Percentiles rank a stretch among this genome's conserved stretches.
Evolutionary conservation across 2,888 invertebrate genomes (phyloP).

Genomic region (Tanytarsus gracilentus): DNA sequence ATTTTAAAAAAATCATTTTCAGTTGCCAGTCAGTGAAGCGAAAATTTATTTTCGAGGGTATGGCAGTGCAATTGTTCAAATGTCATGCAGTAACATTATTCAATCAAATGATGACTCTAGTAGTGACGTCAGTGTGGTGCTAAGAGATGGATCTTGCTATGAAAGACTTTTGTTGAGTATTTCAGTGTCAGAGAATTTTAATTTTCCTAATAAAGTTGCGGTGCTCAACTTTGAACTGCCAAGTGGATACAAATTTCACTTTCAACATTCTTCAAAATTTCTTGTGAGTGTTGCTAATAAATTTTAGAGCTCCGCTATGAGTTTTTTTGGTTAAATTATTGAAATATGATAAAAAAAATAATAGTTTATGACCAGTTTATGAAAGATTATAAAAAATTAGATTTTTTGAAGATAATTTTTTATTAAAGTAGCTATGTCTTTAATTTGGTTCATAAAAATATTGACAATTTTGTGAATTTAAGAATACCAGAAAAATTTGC

Average conservation of each 20-base stretch:
- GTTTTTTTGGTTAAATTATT: no score
- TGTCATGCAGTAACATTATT: conserved; percentile 13
- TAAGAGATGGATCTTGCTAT: conserved; percentile 2
- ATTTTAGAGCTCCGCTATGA: no score
- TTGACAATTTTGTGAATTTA: no score
- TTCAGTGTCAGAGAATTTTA: not conserved
- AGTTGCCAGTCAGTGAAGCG: not conserved
- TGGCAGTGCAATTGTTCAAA: conserved; percentile 18
- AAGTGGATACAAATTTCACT: not conserved
- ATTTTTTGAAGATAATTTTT: no score
- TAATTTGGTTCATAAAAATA: no score
- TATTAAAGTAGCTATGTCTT: no score
- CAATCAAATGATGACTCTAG: not conserved
- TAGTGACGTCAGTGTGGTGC: not conserved
- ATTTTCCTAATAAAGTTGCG: not conserved
- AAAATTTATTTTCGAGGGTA: not conserved
- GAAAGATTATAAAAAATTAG: no score
- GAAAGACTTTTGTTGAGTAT: not conserved
- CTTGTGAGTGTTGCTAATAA: no score
- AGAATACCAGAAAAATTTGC: no score
- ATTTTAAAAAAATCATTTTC: not conserved
- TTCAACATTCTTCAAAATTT: no score
- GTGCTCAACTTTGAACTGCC: conserved; percentile 1
- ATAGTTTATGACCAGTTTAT: no score
- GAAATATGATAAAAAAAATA: no score